Conservation (phyloP, 1,140 invertebrate genomes). For the Hetaerina americana region DNA sequence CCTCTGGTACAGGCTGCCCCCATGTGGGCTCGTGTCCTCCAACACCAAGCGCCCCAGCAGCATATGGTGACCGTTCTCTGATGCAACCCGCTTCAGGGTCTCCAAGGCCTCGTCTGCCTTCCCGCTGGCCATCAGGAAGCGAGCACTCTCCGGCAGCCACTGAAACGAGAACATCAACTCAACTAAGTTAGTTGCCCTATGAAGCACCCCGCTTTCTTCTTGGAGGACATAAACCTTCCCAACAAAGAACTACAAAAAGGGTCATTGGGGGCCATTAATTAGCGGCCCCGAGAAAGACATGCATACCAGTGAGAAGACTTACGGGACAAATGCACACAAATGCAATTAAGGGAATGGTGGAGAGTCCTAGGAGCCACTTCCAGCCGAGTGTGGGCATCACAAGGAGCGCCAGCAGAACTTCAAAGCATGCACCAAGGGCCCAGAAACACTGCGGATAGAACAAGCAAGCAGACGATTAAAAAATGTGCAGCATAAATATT, state of each 20-base stretch:
- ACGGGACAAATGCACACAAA: conserved; percentile 69
- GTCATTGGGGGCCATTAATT: no score
- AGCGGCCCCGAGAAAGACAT: no score
- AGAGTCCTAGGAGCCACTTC: conserved; percentile 78
- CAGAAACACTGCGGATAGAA: conserved; percentile 72
- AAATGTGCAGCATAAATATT: no score
- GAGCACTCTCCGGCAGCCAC: conserved; percentile 89
- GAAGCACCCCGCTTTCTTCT: background rate
- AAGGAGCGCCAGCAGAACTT: conserved; percentile 77
- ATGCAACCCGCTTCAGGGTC: conserved; percentile 71
- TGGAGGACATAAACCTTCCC: background rate
- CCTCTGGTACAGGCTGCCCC: conserved; percentile 37
- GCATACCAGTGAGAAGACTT: conserved; percentile 26
- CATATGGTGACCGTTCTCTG: conserved; percentile 82
- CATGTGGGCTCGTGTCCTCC: conserved; percentile 46
- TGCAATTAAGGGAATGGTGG: conserved; percentile 71
- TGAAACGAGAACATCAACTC: conserved; percentile 34
- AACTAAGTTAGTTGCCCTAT: no score
- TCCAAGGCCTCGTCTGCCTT: conserved; percentile 71
- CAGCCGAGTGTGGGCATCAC: conserved; percentile 88
- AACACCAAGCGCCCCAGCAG: conserved; percentile 74
- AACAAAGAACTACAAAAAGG: no score
- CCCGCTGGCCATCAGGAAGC: conserved; percentile 75
- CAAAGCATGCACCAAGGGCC: conserved; percentile 86
- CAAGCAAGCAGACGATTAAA: no score